Evolutionary conservation across 1,140 invertebrate genomes (phyloP).

Genomic region (Cataglyphis hispanica): DNA sequence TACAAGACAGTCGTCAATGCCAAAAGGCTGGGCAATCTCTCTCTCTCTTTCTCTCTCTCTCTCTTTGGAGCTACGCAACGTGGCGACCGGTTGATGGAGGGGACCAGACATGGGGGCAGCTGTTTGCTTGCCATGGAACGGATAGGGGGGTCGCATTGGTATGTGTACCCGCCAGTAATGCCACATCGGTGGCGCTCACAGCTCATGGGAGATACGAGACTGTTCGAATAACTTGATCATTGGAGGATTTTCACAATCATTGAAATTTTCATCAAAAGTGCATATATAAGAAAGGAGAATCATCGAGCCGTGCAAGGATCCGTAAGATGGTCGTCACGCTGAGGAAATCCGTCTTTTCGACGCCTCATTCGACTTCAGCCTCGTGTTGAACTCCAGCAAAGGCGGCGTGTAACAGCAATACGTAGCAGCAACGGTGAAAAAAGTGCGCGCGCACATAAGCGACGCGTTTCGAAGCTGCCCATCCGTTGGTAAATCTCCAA

Average conservation of each 20-base stretch:
- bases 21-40: constrained; percentile 36
- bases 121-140: constrained; percentile 70
- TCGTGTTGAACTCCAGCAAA: neutral
- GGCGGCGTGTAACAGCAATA: neutral
- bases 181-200: constrained; percentile 60
- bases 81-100: constrained; percentile 64
- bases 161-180: constrained; percentile 76
- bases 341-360: neutral
- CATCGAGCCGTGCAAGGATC: constrained; percentile 1
- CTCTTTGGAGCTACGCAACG: constrained; percentile 31
- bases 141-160: constrained; percentile 66
- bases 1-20: neutral
- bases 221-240: neutral
- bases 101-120: constrained; percentile 72
- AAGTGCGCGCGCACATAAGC: constrained; percentile 23
- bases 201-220: neutral
- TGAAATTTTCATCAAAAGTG: neutral
- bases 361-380: neutral
- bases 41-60: neutral
- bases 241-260: neutral
- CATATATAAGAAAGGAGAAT: neutral
- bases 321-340: neutral
- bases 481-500: constrained; percentile 41
- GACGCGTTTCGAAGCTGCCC: neutral
- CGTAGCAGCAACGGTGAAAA: constrained; percentile 32